Evolutionary conservation across 2,888 invertebrate genomes (phyloP).

Genomic region (Acleris laterana): DNA sequence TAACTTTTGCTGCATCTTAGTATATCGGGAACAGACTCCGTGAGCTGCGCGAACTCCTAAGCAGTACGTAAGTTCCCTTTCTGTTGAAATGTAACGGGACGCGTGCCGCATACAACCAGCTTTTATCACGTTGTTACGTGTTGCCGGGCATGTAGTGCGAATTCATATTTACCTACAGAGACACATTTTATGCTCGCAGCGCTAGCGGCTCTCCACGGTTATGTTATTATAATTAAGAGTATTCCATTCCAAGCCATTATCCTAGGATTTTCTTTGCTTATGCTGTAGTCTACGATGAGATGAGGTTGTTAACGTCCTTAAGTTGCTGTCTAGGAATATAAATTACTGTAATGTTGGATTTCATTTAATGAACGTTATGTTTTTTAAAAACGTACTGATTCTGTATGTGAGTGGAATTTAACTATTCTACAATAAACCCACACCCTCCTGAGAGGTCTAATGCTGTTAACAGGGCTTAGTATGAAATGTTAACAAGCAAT

Average conservation of each 20-base stretch:
- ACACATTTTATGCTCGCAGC: slow-evolving; percentile 54
- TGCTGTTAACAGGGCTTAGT: slow-evolving; percentile 13
- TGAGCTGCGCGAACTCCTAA: slow-evolving; percentile 7
- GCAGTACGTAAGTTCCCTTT: slow-evolving; percentile 26
- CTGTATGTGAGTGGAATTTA: background rate
- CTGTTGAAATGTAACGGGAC: slow-evolving; percentile 65
- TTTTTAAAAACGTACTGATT: no score
- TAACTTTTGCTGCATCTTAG: no score
- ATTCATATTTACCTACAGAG: slow-evolving; percentile 64
- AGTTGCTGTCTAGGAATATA: slow-evolving; percentile 1
- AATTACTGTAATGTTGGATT: background rate
- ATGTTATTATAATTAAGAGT: slow-evolving; percentile 35
- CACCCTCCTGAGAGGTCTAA: slow-evolving; percentile 3
- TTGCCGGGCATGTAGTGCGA: slow-evolving; percentile 57
- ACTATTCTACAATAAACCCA: background rate
- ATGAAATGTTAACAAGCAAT: slow-evolving; percentile 64
- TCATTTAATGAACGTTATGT: no score
- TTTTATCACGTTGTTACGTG: slow-evolving; percentile 66
- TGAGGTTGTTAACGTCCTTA: slow-evolving; percentile 11
- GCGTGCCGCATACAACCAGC: slow-evolving; percentile 68
- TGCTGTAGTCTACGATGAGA: slow-evolving; percentile 13
- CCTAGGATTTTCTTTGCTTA: slow-evolving; percentile 25
- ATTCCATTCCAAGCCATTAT: slow-evolving; percentile 30
- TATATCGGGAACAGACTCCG: no score
- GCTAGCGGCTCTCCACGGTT: slow-evolving; percentile 43